Evolutionary conservation across 2,113 vertebrate genomes (phyloP), one percentile per base, ranked within the genome.

Genomic region (Rynchops niger): DNA sequence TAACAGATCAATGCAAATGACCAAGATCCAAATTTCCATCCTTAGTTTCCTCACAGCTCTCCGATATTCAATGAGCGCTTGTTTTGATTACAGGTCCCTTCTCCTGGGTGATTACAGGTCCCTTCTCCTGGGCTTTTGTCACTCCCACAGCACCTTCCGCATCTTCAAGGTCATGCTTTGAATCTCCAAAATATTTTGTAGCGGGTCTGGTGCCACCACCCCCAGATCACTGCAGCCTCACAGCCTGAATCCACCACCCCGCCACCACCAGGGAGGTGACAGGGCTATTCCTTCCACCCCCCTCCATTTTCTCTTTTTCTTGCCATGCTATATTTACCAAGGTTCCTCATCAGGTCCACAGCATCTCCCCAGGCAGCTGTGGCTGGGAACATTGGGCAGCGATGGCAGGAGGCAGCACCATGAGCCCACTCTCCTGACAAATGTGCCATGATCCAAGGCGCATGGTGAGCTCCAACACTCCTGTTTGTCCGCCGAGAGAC

Each of bases 401-500:
- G 3, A 42, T 3, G 29, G 43, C 23, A 40, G 67, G 22, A 89
- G 49, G 12, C 66, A 92, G 45, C 61, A 67, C 12, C 29, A 19
- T 1, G 8, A 43, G 18, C 12, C 32, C 34, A 3, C 11, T 5
- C 12, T 78, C 38, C 50, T 16, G 40, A 42, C 3, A 0, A 29
- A 25, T 0, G 1, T 23, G 15, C 6, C 74, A 59, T 1, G 0
- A 27, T 16, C 50, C 3, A 3, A 53, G 32, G 3, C 58, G 25
- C 3, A 1, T 22, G 11, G 38, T 0, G 3, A 81, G 42, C 65
- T 42, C 38, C 0, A 0, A 42, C 1, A 2, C 27, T 52, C 32
- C 67, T 27, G 30, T 38, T 74, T 10, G 8, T 25, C n/a, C 6
- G 5, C 11, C 9, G 8, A 61, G 32, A 72, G 15, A 40, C 1